A percentile compares a stretch with the other conserved stretches of the same genome.
Evolutionary conservation across 2,888 invertebrate species (phyloP).

Genomic region (Heliconius erato): DNA sequence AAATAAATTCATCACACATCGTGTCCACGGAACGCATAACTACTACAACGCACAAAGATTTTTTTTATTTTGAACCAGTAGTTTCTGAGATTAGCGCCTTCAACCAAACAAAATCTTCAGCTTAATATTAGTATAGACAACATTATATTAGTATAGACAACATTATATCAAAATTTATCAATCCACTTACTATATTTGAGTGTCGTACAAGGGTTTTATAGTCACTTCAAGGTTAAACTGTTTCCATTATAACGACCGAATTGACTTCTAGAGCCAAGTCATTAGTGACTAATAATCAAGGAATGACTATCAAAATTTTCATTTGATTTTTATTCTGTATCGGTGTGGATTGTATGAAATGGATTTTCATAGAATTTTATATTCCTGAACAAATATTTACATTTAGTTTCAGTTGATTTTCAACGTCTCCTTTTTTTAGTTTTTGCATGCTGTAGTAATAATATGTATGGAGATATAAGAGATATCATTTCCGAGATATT

Average conservation of each 20-base stretch:
- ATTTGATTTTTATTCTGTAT: conserved; percentile 39
- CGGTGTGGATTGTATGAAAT: conserved; percentile 28
- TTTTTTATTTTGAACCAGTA: too few species aligned
- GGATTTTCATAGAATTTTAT: conserved; percentile 28
- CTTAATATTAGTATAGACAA: too few species aligned
- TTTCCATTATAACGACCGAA: conserved; percentile 64
- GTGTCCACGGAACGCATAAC: too few species aligned
- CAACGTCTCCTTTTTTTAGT: too few species aligned
- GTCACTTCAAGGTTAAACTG: conserved; percentile 71
- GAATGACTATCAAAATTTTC: conserved; percentile 49
- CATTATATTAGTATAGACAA: conserved; percentile 9
- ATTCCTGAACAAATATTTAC: neutral
- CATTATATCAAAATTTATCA: conserved; percentile 62
- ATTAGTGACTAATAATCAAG: conserved; percentile 54
- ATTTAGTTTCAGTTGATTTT: too few species aligned
- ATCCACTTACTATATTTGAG: conserved; percentile 59
- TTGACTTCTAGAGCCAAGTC: conserved; percentile 56
- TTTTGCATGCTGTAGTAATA: too few species aligned
- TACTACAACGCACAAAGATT: too few species aligned
- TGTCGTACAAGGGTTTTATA: conserved; percentile 72
- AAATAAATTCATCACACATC: too few species aligned
- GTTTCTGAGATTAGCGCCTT: too few species aligned
- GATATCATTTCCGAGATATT: too few species aligned
- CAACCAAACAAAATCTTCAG: too few species aligned
- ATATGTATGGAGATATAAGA: too few species aligned